A percentile compares a stretch with the other conserved stretches of the same genome.
Evolutionary conservation across 2,888 invertebrate species (phyloP).

Genomic region (Nephrocerus scutellatus): DNA sequence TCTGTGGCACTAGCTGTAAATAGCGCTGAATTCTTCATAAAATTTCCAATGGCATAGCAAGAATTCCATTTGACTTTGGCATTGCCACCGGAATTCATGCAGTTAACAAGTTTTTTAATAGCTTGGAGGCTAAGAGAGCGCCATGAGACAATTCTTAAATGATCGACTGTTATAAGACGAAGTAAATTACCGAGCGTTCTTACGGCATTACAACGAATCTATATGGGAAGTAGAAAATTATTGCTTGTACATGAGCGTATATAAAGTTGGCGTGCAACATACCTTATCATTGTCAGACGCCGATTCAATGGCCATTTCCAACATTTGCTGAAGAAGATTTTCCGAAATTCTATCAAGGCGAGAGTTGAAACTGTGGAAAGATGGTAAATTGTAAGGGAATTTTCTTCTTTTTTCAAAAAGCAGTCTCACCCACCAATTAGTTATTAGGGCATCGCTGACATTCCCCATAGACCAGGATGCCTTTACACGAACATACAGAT

Average conservation of each 20-base stretch:
- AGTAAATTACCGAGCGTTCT: constrained; percentile 76
- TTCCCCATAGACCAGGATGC: constrained; percentile 84
- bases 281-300: constrained; percentile 74
- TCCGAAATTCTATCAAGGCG: constrained; percentile 62
- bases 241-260: neutral
- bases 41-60: constrained; percentile 77
- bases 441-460: constrained; percentile 70
- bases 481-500: constrained; percentile 65
- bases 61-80: constrained; percentile 92
- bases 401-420: neutral
- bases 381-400: constrained; percentile 13
- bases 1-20: constrained; percentile 29
- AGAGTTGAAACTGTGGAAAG: constrained; percentile 49
- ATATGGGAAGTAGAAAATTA: neutral
- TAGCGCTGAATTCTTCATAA: constrained; percentile 57
- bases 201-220: constrained; percentile 57
- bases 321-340: constrained; percentile 59
- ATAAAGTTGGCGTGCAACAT: constrained; percentile 28
- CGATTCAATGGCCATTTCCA: constrained; percentile 59
- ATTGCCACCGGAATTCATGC: constrained; percentile 61
- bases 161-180: constrained; percentile 54
- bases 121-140: constrained; percentile 54
- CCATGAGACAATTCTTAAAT: constrained; percentile 48
- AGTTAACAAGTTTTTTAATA: constrained; percentile 61
- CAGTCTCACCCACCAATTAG: constrained; percentile 54